A percentile compares a stretch with the other conserved stretches of the same genome.
phyloP scores from a whole-genome alignment of 2,113 vertebrate genomes.

The Heptranchias perlo region DNA sequence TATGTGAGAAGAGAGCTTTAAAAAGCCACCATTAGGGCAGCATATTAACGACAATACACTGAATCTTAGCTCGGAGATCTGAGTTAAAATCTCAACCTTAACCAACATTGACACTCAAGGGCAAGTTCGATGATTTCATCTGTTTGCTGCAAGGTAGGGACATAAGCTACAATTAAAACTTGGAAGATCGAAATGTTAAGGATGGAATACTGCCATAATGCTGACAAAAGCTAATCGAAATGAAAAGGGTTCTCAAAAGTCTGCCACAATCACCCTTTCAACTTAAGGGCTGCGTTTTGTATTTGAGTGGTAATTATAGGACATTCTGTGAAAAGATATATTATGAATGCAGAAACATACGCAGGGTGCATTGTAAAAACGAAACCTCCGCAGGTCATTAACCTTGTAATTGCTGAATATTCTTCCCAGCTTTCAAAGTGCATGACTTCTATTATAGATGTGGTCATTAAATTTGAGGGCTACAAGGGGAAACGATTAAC shows the following conservation, averaged over 20 bases:
- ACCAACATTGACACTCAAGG: background rate
- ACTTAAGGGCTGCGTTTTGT: background rate
- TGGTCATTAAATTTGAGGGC: background rate
- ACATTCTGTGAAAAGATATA: background rate
- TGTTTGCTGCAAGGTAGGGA: background rate
- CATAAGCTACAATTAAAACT: background rate
- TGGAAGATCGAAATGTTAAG: background rate
- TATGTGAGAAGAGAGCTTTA: background rate
- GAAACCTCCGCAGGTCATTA: background rate
- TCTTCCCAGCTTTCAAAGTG: background rate
- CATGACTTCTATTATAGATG: background rate
- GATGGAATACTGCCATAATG: background rate
- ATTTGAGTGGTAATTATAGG: constrained; percentile 9
- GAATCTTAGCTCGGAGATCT: background rate
- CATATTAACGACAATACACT: background rate
- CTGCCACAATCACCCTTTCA: background rate
- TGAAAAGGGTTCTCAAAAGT: background rate
- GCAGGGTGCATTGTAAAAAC: background rate
- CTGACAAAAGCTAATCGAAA: background rate
- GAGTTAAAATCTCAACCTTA: background rate
- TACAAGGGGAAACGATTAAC: background rate
- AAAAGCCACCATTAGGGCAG: background rate
- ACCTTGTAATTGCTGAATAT: background rate
- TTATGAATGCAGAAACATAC: background rate
- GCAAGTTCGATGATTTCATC: background rate